Percentiles rank a stretch among this genome's conserved stretches.
Evolutionary conservation across 2,797 vertebrate species (phyloP).

Genomic region (Catamblyrhynchus diadema): DNA sequence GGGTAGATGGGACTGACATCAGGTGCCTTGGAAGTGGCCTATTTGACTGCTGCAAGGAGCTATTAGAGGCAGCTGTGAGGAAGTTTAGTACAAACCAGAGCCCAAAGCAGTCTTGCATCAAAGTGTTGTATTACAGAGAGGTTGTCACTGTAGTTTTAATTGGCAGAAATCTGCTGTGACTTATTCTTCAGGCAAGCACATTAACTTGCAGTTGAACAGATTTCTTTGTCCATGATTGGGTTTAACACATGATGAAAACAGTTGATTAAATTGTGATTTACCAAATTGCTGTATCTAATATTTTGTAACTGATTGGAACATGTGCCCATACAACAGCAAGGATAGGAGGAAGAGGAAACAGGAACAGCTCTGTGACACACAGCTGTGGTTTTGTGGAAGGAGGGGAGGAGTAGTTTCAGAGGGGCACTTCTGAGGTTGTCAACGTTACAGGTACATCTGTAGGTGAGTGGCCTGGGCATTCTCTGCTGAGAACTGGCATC

Average conservation of each 20-base stretch:
- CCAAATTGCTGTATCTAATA: background rate
- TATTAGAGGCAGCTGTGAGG: background rate
- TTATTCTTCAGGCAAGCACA: background rate
- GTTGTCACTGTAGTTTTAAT: background rate
- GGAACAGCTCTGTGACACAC: background rate
- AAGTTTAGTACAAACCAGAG: background rate
- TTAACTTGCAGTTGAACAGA: background rate
- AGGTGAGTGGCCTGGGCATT: slow-evolving; percentile 1
- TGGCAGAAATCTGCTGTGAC: background rate
- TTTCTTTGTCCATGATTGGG: background rate
- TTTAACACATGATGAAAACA: background rate
- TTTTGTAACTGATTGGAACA: background rate
- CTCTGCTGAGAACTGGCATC: background rate
- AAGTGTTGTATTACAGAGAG: background rate
- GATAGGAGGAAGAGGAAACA: background rate
- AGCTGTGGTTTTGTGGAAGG: background rate
- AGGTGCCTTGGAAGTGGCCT: background rate
- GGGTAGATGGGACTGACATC: background rate
- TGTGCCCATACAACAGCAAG: background rate
- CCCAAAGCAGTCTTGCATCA: background rate
- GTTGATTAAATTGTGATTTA: background rate
- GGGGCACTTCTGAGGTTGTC: background rate
- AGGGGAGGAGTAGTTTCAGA: background rate
- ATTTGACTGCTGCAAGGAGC: background rate
- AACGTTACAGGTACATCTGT: background rate